Base-by-base conservation (phyloP, 1,140 invertebrate species). In the Conus ventricosus region DNA sequence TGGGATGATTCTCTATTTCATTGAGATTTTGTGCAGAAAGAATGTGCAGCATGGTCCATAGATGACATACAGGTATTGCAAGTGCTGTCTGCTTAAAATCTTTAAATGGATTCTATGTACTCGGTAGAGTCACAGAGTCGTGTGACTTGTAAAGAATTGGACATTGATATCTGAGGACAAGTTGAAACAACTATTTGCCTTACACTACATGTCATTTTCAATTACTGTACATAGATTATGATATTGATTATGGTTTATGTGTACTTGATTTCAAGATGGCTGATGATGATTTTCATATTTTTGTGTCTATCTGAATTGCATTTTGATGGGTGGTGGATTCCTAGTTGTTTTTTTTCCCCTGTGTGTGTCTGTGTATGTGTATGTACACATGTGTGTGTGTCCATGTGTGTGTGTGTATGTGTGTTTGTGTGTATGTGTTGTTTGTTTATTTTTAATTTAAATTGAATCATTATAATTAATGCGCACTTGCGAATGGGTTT, bases 171-270 rank as follows among this genome's bases (percentile, higher is more conserved):
- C 11, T 71, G 23, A 71, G 20, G 67, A 20, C 67, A 71, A 71
- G 67, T 71, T 71, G 67, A 71, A 71, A 71, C 67, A 71, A 71
- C 67, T 71, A 71, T 71, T 71, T 71, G 67, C 67, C 67, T 71
- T 71, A 71, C 60, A 71, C 17, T 20, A n/a, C 20, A 23, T n/a
- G 67, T 71, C 67, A 63, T 13, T 63, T 63, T 63, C 11, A 71
- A 71, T 71, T 71, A 71, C 10, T 71, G 67, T 71, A 71, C 67
- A 71, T 71, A 71, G 11, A 23, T 71, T 7, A 23, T 71, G 11
- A 71, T 20, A 20, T 17, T 20, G 23, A 71, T 11, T 0, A 71
- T 71, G 67, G 20, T 71, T 71, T 71, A 23, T 71, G 67, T 71
- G 67, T 71, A 71, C 8, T 60, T 15, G 8, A 11, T 60, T 60